Evolutionary conservation across 2,113 vertebrate species (phyloP).

Genomic region (Cyanoderma ruficeps): DNA sequence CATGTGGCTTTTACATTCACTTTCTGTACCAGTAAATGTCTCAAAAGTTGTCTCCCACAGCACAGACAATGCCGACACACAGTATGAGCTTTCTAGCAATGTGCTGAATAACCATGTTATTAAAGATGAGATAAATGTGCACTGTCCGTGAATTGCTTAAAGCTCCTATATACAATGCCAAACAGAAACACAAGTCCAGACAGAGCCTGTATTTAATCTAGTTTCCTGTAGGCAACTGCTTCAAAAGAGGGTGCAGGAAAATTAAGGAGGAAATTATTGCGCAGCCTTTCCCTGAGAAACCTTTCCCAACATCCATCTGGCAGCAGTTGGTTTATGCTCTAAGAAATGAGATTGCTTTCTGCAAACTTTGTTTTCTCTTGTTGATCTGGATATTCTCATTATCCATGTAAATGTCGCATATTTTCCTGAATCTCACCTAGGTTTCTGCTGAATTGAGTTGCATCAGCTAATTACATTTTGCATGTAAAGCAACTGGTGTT

Average conservation of each 20-base stretch:
- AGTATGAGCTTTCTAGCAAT: neutral
- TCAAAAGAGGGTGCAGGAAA: neutral
- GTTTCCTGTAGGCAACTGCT: neutral
- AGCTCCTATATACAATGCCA: neutral
- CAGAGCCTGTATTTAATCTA: neutral
- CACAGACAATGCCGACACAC: neutral
- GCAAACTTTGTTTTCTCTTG: neutral
- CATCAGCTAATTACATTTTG: neutral
- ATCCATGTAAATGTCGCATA: neutral
- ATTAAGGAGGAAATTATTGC: neutral
- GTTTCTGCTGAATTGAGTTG: neutral
- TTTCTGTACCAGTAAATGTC: neutral
- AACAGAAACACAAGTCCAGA: neutral
- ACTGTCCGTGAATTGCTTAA: neutral
- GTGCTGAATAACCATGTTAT: neutral
- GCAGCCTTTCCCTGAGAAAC: neutral
- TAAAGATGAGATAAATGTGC: neutral
- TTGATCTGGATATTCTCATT: neutral
- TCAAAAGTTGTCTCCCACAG: neutral
- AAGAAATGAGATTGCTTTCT: neutral
- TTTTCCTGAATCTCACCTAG: neutral
- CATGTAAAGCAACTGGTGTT: neutral
- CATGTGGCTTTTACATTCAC: neutral
- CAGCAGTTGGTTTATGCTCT: neutral
- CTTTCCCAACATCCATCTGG: neutral